phyloP scores from a whole-genome alignment of 2,113 vertebrate genomes.

The Gorsachius goisagi region DNA sequence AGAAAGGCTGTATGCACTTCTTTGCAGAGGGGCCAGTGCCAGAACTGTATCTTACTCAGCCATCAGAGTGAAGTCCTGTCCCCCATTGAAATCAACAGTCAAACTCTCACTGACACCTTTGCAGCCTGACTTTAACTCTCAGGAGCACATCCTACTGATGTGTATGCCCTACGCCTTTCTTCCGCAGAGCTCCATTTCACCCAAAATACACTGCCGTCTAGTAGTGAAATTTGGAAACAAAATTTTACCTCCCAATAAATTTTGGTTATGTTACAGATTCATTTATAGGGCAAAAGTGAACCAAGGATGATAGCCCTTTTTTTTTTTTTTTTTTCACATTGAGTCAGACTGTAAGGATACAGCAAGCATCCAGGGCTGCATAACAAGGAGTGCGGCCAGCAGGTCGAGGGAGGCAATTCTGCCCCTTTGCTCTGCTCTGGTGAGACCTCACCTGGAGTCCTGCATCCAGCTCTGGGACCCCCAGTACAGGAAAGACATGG shows the following conservation, averaged over 20 bases:
- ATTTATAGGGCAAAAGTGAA: neutral
- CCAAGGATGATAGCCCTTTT: neutral
- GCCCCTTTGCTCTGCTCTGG: accelerated
- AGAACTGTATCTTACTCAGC: neutral
- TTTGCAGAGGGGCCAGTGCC: neutral
- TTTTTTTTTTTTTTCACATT: neutral
- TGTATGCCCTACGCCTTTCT: neutral
- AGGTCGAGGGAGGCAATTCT: neutral
- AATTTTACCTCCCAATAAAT: neutral
- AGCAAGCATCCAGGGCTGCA: neutral
- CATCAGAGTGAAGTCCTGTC: neutral
- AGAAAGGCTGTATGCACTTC: neutral
- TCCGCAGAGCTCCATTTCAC: neutral
- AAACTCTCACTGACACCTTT: neutral
- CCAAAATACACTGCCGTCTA: neutral
- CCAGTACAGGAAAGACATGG: neutral
- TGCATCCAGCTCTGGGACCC: neutral
- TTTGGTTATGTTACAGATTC: neutral
- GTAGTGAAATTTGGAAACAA: neutral
- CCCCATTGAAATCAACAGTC: neutral
- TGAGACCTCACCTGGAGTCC: neutral
- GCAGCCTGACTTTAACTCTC: neutral
- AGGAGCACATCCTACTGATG: neutral
- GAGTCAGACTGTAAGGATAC: neutral
- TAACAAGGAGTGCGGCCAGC: accelerated